Evolutionary conservation across 2,888 invertebrate genomes (phyloP).

Genomic region (Cabera pusaria): DNA sequence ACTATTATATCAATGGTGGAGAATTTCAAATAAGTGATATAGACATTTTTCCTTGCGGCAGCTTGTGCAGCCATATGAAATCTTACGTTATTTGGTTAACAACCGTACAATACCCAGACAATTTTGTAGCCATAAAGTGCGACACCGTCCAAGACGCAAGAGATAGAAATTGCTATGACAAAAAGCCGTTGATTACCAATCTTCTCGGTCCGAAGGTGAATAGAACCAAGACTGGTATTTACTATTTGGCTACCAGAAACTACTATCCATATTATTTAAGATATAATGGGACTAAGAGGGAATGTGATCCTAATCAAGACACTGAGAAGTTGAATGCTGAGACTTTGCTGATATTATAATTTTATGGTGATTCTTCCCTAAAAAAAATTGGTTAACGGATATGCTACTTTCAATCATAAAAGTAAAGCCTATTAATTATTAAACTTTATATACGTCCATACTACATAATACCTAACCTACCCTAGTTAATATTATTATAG

Average conservation of each 20-base stretch:
- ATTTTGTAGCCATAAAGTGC: slow-evolving; percentile 39
- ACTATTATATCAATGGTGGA: slow-evolving; percentile 43
- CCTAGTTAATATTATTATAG: no score
- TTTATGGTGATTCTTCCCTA: no score
- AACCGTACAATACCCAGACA: slow-evolving; percentile 32
- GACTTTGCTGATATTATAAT: no score
- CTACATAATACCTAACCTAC: no score
- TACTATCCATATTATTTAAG: slow-evolving; percentile 46
- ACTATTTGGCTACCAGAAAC: slow-evolving; percentile 38
- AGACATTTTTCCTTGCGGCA: slow-evolving; percentile 26
- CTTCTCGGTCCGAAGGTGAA: slow-evolving; percentile 32
- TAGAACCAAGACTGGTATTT: slow-evolving; percentile 41
- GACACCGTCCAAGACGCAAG: slow-evolving; percentile 33
- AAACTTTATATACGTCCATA: no score
- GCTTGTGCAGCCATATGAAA: slow-evolving; percentile 7
- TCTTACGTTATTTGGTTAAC: slow-evolving; percentile 32
- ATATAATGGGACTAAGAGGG: slow-evolving; percentile 2
- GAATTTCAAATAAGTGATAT: slow-evolving; percentile 35
- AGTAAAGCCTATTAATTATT: no score
- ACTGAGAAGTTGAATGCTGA: no score
- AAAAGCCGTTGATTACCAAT: slow-evolving; percentile 33
- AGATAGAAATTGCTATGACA: slow-evolving; percentile 33
- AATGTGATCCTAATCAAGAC: no score
- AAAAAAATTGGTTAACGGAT: no score
- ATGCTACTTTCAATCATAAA: no score